A percentile compares a stretch with the other conserved stretches of the same genome.
phyloP scores from a whole-genome alignment of 2,113 vertebrate genomes.

The Sylvietta virens region DNA sequence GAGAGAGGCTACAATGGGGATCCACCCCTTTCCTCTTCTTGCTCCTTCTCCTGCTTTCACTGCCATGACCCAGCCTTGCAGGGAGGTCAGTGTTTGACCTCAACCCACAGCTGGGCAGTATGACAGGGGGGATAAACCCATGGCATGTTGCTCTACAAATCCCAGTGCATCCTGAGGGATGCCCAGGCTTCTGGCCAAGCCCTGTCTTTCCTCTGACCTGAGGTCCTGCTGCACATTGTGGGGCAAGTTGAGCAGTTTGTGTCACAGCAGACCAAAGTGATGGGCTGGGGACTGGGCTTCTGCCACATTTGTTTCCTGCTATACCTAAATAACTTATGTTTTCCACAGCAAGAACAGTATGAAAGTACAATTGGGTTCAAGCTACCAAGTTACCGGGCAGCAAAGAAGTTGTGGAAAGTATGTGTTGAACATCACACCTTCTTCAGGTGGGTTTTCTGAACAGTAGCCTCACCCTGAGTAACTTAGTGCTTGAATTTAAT shows the following conservation, averaged over 20 bases:
- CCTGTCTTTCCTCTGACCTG: not conserved
- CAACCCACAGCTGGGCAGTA: not conserved
- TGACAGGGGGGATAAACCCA: not conserved
- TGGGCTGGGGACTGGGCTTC: not conserved
- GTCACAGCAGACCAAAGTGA: not conserved
- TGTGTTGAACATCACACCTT: conserved; percentile 98
- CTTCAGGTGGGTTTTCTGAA: conserved; percentile 85
- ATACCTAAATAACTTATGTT: not conserved
- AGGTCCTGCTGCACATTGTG: not conserved
- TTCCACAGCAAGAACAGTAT: conserved; percentile 88
- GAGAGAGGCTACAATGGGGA: not conserved
- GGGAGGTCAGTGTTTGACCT: not conserved
- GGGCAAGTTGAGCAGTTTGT: not conserved
- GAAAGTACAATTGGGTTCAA: conserved; percentile 98
- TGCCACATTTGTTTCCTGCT: not conserved
- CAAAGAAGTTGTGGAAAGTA: conserved; percentile 99
- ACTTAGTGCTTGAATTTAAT: not conserved
- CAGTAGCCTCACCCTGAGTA: not conserved
- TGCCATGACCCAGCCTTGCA: not conserved
- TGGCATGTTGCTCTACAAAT: accelerated
- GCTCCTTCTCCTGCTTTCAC: not conserved
- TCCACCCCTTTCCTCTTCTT: not conserved
- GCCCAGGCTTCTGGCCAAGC: not conserved
- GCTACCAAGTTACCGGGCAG: conserved; percentile 92
- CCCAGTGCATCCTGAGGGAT: not conserved